Evolutionary conservation across 2,888 invertebrate genomes (phyloP), one percentile per base, ranked within the genome.

Genomic region (Anthophora plumipes): DNA sequence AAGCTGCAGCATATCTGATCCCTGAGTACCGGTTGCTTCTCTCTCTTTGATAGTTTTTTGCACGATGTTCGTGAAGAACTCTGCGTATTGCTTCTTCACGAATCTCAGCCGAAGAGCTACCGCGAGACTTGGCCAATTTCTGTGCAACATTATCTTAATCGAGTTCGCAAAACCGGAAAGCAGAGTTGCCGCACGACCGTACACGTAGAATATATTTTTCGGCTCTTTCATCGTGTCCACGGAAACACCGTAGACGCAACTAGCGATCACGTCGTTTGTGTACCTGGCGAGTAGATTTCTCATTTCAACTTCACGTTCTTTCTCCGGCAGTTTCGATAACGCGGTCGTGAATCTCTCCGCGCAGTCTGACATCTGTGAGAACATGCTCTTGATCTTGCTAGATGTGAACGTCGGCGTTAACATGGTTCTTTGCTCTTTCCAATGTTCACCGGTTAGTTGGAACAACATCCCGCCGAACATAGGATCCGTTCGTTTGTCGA

Each of bases 1-100:
- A 17, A 95, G 83, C 75, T 95, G 95, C 7, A 95, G 93, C 94
- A 95, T 94, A 80, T 95, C 95, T 0, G 94, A 94, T 71, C 95
- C 89, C 4, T 93, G 52, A 14, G 90, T 85, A 0, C 85, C 87
- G 0, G 82, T 55, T 0, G 79, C 76, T 5, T 89, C 86, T 8
- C 91, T 84, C 1, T 74, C 76, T 0, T 77, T 64, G 1, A 92
- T 87, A 0, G 88, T 87, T 0, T 61, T 70, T 6, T 54, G 25
- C 0, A 91, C 86, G 0, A 90, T 6, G 0, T 80, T 22, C 0
- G 17, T 67, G 74, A 91, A 91, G 57, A 90, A 90, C 0, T 67
- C 14, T 0, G 0, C 31, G 0, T 83, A 2, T 0, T 66, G 9
- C 0, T 67, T 37, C 0, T 22, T 12, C 0, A 91, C 0, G 0